Evolutionary conservation across 53 echinoderm and acorn worm species (phyloP), one percentile per base, ranked within the genome.

Genomic region (Antedon mediterranea): DNA sequence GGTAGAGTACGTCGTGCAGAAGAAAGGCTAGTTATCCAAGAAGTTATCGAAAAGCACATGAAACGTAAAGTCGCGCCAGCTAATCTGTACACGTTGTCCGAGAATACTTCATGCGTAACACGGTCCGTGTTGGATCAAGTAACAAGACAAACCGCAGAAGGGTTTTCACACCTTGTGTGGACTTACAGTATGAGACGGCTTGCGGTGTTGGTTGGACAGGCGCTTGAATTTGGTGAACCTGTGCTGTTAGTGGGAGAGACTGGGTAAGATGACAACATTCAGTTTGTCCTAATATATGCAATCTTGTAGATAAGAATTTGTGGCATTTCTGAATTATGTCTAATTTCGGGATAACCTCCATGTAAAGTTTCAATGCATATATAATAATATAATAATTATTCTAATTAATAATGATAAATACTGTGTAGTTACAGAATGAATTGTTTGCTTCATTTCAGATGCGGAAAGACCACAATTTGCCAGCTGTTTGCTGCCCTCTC

Each of bases 401-500:
- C n/a, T n/a, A n/a, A n/a, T n/a, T n/a, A n/a, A n/a, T n/a, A n/a
- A 37, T 37, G 37, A 6, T 37, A 11, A 11, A 6, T 4, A 11
- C 4, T 11, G 11, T 37, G 37, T 6, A 6, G 4, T 11, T 37
- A 11, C n/a, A 37, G 4, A 37, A 4, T 37, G 4, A 37, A 37
- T 37, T 4, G 37, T 37, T 37, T 37, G 37, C 37, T 37, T 37
- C 37, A 6, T 8, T 34, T 57, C 77, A 87, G 86, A 0, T 98
- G 98, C 76, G 98, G 98, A 34, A 98, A 98, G 81, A 98, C 98
- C 3, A 92, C 98, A 0, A 85, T 98, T 3, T 98, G 98, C 73
- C 98, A 98, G 90, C 79, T 98, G 44, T 88, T 90, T 80, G 79
- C 92, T 32, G 90, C 92, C 28, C 75, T 86, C 33, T 80, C 92